Conservation (phyloP, 2,113 vertebrate genomes). For the Rhinolophus ferrumequinum region DNA sequence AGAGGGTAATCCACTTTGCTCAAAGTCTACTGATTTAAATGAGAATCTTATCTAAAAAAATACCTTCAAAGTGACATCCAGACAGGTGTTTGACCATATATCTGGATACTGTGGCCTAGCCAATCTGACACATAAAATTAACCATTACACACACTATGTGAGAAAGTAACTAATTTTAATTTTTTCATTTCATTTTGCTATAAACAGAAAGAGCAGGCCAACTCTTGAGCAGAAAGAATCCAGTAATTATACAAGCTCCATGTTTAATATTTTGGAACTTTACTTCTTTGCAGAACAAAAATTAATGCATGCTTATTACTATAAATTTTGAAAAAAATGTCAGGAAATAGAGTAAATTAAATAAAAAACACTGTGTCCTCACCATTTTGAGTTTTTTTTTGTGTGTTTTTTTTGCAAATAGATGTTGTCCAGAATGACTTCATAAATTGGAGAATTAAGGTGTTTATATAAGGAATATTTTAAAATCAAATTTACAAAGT, state of each 20-base stretch:
- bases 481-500: neutral
- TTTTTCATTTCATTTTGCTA: constrained; percentile 3
- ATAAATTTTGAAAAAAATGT: neutral
- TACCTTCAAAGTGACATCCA: neutral
- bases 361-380: neutral
- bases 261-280: neutral
- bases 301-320: neutral
- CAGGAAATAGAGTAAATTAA: neutral
- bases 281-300: constrained; percentile 43
- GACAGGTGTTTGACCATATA: neutral
- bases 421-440: neutral
- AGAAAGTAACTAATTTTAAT: constrained; percentile 10
- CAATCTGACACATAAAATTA: constrained; percentile 4
- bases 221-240: neutral
- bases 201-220: constrained; percentile 34
- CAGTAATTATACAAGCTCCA: neutral
- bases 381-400: neutral
- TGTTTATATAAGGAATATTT: constrained; percentile 33
- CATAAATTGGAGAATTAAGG: neutral
- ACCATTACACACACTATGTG: neutral
- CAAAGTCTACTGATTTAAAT: neutral
- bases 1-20: neutral
- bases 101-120: neutral
- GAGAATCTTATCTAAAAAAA: constrained; percentile 12
- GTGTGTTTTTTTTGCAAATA: neutral